phyloP scores from a whole-genome alignment of 1,140 invertebrate species.

The Xylocopa sonorina region DNA sequence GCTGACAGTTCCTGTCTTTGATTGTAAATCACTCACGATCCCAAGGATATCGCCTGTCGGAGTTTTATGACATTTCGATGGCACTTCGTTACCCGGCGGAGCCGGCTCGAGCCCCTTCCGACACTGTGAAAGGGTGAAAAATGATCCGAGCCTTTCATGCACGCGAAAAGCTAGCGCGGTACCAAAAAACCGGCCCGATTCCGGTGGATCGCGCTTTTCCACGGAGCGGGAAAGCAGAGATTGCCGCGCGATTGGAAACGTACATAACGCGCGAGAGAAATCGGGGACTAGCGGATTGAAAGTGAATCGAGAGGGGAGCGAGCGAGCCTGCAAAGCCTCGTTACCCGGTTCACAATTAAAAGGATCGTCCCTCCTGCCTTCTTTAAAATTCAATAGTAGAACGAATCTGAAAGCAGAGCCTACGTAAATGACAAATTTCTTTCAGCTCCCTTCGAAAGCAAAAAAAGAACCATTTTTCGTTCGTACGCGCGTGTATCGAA shows the following conservation, averaged over 20 bases:
- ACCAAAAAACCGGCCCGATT: not conserved
- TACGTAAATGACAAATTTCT: slow-evolving; percentile 48
- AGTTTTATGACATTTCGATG: no score
- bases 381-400: slow-evolving; percentile 50
- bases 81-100: no score
- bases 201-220: no score
- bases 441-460: not conserved
- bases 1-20: no score
- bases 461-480: not conserved
- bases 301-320: slow-evolving; percentile 15
- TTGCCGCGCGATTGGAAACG: not conserved
- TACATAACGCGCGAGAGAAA: not conserved
- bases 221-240: not conserved
- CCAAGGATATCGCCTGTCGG: no score
- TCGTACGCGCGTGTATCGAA: no score
- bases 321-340: not conserved
- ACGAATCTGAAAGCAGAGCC: slow-evolving; percentile 34
- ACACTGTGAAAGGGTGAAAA: no score
- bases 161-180: no score
- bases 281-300: not conserved
- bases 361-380: slow-evolving; percentile 41
- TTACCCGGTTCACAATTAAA: slow-evolving; percentile 46
- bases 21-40: no score
- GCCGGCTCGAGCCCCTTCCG: no score
- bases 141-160: no score